Conservation (phyloP, 2,797 vertebrate species). For the Numenius phaeopus region DNA sequence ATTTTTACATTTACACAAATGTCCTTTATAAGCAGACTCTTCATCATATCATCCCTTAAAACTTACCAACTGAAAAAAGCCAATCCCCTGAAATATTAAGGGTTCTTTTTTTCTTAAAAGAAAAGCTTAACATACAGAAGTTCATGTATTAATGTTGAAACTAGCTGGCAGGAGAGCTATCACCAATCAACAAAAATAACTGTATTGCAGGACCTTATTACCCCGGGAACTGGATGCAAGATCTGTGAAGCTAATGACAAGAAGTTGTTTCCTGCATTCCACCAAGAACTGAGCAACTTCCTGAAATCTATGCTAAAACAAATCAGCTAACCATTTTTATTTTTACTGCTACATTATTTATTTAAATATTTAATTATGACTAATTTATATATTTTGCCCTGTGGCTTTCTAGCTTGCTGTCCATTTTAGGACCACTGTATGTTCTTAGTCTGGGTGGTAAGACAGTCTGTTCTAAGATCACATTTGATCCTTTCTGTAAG, state of each 20-base stretch:
- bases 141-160: background rate
- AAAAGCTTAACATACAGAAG: background rate
- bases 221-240: background rate
- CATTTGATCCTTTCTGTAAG: slow-evolving; percentile 78
- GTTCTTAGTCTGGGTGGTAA: background rate
- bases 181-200: background rate
- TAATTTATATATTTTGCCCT: slow-evolving; percentile 74
- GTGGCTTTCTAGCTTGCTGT: slow-evolving; percentile 42
- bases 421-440: background rate
- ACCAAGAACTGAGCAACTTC: background rate
- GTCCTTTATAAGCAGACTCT: background rate
- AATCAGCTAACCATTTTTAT: background rate
- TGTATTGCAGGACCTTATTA: slow-evolving; percentile 37
- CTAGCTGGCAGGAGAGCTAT: background rate
- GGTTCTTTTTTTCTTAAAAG: background rate
- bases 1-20: background rate
- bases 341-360: slow-evolving; percentile 70
- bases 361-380: slow-evolving; percentile 79
- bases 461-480: slow-evolving; percentile 67
- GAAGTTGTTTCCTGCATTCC: slow-evolving; percentile 22
- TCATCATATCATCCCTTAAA: background rate
- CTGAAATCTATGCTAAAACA: background rate
- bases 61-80: background rate
- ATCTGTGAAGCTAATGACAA: background rate
- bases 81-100: background rate